Evolutionary conservation across 2,113 vertebrate species (phyloP).

Genomic region (Bubo scandiacus): DNA sequence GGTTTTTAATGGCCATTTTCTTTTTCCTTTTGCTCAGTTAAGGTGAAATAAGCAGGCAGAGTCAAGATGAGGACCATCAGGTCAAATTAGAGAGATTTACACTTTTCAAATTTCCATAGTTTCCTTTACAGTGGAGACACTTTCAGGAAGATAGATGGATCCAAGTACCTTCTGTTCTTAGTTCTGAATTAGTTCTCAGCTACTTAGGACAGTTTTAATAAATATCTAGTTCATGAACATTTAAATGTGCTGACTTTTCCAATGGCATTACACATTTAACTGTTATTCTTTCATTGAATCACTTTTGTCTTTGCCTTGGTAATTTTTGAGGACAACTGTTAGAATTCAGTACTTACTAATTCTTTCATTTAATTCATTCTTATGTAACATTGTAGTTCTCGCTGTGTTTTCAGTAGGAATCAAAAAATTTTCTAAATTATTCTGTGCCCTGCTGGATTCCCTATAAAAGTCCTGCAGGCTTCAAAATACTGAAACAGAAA

Average conservation of each 20-base stretch:
- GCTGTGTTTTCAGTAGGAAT: neutral
- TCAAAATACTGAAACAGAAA: neutral
- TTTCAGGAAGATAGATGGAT: neutral
- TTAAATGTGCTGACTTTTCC: neutral
- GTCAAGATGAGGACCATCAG: neutral
- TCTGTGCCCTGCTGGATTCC: neutral
- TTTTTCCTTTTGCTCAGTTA: neutral
- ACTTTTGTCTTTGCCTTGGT: neutral
- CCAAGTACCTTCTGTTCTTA: neutral
- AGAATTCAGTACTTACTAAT: neutral
- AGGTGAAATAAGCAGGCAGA: neutral
- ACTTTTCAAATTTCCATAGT: neutral
- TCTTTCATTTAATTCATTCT: neutral
- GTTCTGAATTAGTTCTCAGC: neutral
- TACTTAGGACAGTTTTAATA: neutral
- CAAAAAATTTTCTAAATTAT: neutral
- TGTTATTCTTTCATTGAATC: neutral
- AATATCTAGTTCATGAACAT: neutral
- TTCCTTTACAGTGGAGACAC: neutral
- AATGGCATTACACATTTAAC: neutral
- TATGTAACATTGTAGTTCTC: neutral
- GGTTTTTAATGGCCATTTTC: neutral
- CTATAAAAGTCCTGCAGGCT: neutral
- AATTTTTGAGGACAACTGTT: neutral
- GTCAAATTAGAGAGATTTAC: neutral